Evolutionary conservation across 1,140 invertebrate species (phyloP).

Genomic region (Dryas iulia): DNA sequence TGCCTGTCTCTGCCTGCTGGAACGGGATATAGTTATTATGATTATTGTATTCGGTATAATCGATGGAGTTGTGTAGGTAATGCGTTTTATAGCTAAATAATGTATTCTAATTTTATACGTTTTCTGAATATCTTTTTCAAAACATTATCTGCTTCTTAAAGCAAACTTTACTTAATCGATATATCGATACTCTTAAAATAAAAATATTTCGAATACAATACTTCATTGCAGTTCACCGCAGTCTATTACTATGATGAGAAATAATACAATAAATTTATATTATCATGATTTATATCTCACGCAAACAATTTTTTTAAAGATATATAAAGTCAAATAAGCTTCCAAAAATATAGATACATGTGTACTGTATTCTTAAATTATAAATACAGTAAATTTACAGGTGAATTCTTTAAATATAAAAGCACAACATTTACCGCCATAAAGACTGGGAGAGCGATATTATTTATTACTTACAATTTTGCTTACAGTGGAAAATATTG

Average conservation of each 20-base stretch:
- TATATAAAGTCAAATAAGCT: neutral
- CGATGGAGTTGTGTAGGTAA: constrained; percentile 6
- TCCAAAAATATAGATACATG: neutral
- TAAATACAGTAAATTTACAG: neutral
- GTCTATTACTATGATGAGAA: too few relatives aligned
- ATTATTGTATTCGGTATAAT: constrained; percentile 49
- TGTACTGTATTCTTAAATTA: neutral
- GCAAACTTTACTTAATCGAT: too few relatives aligned
- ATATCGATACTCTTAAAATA: too few relatives aligned
- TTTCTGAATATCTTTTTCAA: too few relatives aligned
- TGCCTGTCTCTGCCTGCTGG: constrained; percentile 1
- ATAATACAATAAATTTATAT: too few relatives aligned
- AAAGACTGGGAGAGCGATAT: constrained; percentile 9
- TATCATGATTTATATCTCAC: too few relatives aligned
- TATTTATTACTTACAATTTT: constrained; percentile 74
- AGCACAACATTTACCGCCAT: neutral
- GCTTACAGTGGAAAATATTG: constrained; percentile 68
- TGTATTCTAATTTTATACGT: too few relatives aligned
- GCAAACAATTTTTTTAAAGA: too few relatives aligned
- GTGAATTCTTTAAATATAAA: neutral
- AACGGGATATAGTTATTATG: constrained; percentile 44
- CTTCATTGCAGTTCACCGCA: too few relatives aligned
- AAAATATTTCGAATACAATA: too few relatives aligned
- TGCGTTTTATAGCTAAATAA: neutral
- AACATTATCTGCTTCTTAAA: too few relatives aligned